phyloP scores from a whole-genome alignment of 2,888 invertebrate genomes.

The Clanis bilineata region DNA sequence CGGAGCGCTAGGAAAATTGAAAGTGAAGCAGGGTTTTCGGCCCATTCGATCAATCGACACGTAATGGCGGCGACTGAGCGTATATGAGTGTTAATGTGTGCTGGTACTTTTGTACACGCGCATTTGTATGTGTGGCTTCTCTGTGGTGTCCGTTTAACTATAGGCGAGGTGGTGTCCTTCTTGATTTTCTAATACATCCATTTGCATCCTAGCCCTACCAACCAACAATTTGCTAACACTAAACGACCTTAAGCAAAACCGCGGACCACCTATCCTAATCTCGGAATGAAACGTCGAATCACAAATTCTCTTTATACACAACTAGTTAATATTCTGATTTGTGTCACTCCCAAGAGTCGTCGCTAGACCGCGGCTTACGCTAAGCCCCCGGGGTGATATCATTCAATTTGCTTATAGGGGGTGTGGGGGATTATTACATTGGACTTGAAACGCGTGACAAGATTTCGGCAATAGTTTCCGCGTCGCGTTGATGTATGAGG shows the following conservation, averaged over 20 bases:
- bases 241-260: not conserved
- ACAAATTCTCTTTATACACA: slow-evolving; percentile 7
- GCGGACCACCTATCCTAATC: not conserved
- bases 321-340: slow-evolving; percentile 8
- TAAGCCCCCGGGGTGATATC: slow-evolving; percentile 37
- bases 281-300: not conserved
- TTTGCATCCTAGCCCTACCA: too few relatives aligned
- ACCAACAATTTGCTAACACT: not conserved
- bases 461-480: slow-evolving; percentile 2
- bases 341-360: not conserved
- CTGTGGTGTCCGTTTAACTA: too few relatives aligned
- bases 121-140: too few relatives aligned
- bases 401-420: slow-evolving; percentile 39
- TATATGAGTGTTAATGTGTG: too few relatives aligned
- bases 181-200: too few relatives aligned
- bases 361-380: not conserved
- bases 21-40: too few relatives aligned
- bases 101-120: too few relatives aligned
- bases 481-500: slow-evolving; percentile 1
- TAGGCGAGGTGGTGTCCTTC: too few relatives aligned
- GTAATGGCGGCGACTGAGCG: too few relatives aligned
- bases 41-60: too few relatives aligned
- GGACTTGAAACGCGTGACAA: slow-evolving; percentile 25
- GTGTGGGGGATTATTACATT: slow-evolving; percentile 31
- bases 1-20: too few relatives aligned